A percentile compares a stretch with the other conserved stretches of the same genome.
Evolutionary conservation across 2,888 invertebrate genomes (phyloP).

Genomic region (Crepidodera aurea): DNA sequence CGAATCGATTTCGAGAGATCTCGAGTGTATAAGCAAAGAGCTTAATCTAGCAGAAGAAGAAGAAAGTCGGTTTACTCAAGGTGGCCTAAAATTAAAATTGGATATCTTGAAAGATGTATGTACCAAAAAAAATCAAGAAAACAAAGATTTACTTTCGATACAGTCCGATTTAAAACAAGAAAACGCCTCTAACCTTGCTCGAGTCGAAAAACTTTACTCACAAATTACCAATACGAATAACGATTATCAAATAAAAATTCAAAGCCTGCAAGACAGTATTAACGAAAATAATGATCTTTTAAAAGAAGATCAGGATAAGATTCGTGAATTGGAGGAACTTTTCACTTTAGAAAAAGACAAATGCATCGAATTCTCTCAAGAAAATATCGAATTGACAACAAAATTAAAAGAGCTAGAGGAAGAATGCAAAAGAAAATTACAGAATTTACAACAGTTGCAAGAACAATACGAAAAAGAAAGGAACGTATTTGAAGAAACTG

Average conservation of each 20-base stretch:
- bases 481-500: slow-evolving; percentile 36
- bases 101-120: slow-evolving; percentile 30
- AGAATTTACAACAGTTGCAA: background rate
- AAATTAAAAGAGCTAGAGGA: background rate
- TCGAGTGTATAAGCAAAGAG: slow-evolving; percentile 31
- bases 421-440: background rate
- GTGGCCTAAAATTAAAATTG: slow-evolving; percentile 22
- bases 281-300: background rate
- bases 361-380: background rate
- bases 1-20: slow-evolving; percentile 29
- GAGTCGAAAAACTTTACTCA: slow-evolving; percentile 22
- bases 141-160: slow-evolving; percentile 39
- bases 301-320: background rate
- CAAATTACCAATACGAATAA: slow-evolving; percentile 36
- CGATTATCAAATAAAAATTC: slow-evolving; percentile 35
- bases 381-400: background rate
- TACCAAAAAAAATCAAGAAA: slow-evolving; percentile 36
- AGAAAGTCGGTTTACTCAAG: slow-evolving; percentile 8
- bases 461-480: slow-evolving; percentile 7
- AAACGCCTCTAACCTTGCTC: slow-evolving; percentile 18
- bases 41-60: slow-evolving; percentile 18
- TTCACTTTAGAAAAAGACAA: slow-evolving; percentile 10
- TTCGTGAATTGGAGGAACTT: background rate
- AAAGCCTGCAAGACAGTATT: slow-evolving; percentile 30
- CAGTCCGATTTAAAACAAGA: slow-evolving; percentile 36